Evolutionary conservation across 2,888 invertebrate species (phyloP).

Genomic region (Apamea epomidion): DNA sequence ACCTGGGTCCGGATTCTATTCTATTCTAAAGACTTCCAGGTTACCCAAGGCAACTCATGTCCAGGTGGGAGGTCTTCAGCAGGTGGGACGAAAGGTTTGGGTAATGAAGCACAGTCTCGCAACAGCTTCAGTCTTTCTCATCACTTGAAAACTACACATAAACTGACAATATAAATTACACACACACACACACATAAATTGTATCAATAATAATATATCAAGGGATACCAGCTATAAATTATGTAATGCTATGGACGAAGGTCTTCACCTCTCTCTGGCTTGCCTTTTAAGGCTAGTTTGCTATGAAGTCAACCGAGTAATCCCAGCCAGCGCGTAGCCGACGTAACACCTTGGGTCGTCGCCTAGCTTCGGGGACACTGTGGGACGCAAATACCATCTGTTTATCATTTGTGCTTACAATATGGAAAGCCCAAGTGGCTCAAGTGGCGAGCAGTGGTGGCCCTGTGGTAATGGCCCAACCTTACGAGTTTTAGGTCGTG

Average conservation of each 20-base stretch:
- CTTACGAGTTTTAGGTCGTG: no score
- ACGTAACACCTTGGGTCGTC: background rate
- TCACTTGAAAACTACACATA: background rate
- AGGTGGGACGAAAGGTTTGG: no score
- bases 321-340: background rate
- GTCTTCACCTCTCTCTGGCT: constrained; percentile 8
- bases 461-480: no score
- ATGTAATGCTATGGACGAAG: constrained; percentile 10
- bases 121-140: no score
- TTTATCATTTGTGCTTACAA: background rate
- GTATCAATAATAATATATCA: background rate
- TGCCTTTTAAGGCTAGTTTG: constrained; percentile 3
- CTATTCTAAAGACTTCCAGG: no score
- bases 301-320: background rate
- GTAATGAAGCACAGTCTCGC: no score
- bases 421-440: background rate
- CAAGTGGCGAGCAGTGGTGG: no score
- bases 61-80: no score
- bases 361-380: background rate
- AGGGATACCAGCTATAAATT: constrained; percentile 11
- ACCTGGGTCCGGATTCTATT: no score
- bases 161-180: no score
- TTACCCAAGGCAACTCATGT: no score
- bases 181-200: background rate
- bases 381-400: background rate